Evolutionary conservation across 2,797 vertebrate species (phyloP).

Genomic region (Sebastes minor): DNA sequence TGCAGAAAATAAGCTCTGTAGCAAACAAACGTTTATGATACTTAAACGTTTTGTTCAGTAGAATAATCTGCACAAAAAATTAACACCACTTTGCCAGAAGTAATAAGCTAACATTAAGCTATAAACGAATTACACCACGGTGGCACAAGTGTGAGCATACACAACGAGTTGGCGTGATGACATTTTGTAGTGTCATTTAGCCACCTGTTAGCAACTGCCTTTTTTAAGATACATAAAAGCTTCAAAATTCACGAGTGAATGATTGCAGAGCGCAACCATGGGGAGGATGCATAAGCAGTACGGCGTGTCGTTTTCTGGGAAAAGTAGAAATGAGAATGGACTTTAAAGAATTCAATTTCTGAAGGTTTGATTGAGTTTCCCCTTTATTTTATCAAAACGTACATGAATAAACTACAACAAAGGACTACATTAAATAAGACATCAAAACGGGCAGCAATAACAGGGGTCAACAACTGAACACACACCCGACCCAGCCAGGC

Average conservation of each 20-base stretch:
- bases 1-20: too few species aligned
- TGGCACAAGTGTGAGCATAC: too few species aligned
- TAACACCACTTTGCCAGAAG: too few species aligned
- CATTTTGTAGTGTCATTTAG: too few species aligned
- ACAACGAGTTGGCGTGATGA: too few species aligned
- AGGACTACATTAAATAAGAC: slow-evolving; percentile 81
- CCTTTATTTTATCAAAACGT: slow-evolving; percentile 77
- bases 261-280: slow-evolving; percentile 55
- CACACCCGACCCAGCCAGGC: slow-evolving; percentile 55
- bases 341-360: slow-evolving; percentile 20
- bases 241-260: slow-evolving; percentile 44
- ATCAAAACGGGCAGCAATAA: slow-evolving; percentile 79
- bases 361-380: slow-evolving; percentile 28
- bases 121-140: too few species aligned
- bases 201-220: too few species aligned
- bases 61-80: too few species aligned
- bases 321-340: background rate
- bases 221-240: too few species aligned
- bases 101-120: too few species aligned
- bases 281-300: slow-evolving; percentile 13
- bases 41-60: too few species aligned
- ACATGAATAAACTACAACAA: slow-evolving; percentile 79
- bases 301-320: slow-evolving; percentile 13
- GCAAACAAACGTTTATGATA: too few species aligned
- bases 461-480: slow-evolving; percentile 76